A percentile compares a stretch with the other conserved stretches of the same genome.
phyloP scores from a whole-genome alignment of 2,113 vertebrate species.

The Poeciliopsis turrubarensis region DNA sequence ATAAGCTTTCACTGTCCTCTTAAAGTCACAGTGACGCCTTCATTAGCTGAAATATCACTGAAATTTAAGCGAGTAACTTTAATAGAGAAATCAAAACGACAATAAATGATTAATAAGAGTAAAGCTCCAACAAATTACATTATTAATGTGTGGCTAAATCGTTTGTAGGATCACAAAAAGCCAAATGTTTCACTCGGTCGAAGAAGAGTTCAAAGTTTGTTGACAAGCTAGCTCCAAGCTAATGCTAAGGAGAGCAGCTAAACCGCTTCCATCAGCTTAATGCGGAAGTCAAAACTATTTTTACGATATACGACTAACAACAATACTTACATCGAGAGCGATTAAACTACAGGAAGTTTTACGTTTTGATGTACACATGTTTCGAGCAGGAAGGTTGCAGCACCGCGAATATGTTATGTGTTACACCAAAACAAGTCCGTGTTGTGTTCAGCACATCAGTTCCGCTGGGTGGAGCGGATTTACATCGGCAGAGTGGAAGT shows the following conservation, averaged over 20 bases:
- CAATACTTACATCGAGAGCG: constrained; percentile 21
- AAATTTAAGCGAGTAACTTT: not conserved
- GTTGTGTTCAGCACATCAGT: not conserved
- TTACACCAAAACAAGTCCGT: constrained; percentile 69
- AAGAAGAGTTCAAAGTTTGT: constrained; percentile 35
- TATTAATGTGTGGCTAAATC: not conserved
- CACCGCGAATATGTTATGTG: constrained; percentile 60
- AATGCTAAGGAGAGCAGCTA: constrained; percentile 50
- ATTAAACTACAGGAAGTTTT: not conserved
- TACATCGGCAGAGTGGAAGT: no score
- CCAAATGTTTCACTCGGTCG: not conserved
- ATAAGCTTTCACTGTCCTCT: not conserved
- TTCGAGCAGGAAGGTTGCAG: constrained; percentile 1
- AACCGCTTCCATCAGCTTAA: not conserved
- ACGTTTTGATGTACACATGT: constrained; percentile 47
- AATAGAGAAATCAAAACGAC: not conserved
- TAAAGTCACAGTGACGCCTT: not conserved
- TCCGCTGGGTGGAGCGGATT: constrained; percentile 31
- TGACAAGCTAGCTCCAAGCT: constrained; percentile 59
- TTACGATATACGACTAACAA: not conserved
- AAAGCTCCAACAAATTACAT: not conserved
- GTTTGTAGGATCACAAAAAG: fast-evolving
- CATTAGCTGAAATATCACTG: not conserved
- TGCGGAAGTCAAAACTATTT: not conserved
- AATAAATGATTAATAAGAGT: not conserved